Evolutionary conservation across 2,797 vertebrate genomes (phyloP).

Genomic region (Notamacropus eugenii): DNA sequence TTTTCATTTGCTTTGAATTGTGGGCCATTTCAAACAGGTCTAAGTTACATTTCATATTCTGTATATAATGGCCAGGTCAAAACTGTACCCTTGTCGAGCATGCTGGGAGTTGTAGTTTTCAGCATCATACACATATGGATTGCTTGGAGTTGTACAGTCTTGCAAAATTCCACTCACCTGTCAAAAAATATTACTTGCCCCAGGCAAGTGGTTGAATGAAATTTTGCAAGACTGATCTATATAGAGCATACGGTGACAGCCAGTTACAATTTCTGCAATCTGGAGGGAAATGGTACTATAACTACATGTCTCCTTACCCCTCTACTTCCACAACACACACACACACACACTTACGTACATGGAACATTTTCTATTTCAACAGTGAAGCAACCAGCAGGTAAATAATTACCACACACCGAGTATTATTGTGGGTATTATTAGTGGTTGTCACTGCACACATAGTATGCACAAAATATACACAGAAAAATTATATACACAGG

Average conservation of each 20-base stretch:
- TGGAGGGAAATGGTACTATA: conserved; percentile 26
- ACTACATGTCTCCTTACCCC: conserved; percentile 9
- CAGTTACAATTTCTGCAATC: conserved; percentile 56
- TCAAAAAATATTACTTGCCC: conserved; percentile 48
- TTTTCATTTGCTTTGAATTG: conserved; percentile 17
- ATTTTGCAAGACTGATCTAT: conserved; percentile 55
- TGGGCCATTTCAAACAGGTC: conserved; percentile 14
- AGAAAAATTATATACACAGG: conserved; percentile 48
- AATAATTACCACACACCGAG: conserved; percentile 43
- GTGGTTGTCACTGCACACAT: conserved; percentile 21
- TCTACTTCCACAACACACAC: not conserved
- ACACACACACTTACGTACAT: not conserved
- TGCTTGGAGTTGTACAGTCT: not conserved
- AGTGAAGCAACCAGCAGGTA: conserved; percentile 42
- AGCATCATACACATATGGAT: not conserved
- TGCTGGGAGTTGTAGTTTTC: conserved; percentile 65
- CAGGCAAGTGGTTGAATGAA: conserved; percentile 54
- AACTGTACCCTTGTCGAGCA: conserved; percentile 25
- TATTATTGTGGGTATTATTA: conserved; percentile 47
- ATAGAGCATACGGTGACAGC: conserved; percentile 54
- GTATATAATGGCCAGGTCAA: conserved; percentile 21
- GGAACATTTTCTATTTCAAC: conserved; percentile 27
- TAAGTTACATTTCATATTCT: not conserved
- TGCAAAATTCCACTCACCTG: conserved; percentile 61
- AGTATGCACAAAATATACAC: conserved; percentile 27